A percentile compares a stretch with the other conserved stretches of the same genome.
Conservation (phyloP, 2,797 vertebrate species). For the Acanthurus leucopareius region DNA sequence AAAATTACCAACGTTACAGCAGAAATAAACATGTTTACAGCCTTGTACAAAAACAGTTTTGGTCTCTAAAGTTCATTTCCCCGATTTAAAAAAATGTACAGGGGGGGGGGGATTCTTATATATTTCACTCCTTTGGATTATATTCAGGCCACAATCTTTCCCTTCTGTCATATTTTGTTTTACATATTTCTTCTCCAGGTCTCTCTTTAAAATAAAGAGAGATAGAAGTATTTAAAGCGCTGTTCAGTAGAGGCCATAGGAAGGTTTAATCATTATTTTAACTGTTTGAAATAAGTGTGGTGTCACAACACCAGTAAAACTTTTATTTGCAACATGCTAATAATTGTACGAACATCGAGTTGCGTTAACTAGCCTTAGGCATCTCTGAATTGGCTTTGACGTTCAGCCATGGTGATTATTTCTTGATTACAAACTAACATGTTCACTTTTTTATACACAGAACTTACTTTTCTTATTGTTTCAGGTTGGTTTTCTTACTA, state of each 20-base stretch:
- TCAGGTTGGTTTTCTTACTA: background rate
- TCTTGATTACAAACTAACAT: background rate
- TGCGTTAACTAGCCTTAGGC: background rate
- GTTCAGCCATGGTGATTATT: background rate
- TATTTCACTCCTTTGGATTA: too few relatives aligned
- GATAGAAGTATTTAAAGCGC: too few relatives aligned
- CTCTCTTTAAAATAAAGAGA: too few relatives aligned
- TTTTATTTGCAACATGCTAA: slow-evolving; percentile 28
- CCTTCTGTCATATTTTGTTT: background rate
- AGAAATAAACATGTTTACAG: too few relatives aligned
- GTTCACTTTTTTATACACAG: slow-evolving; percentile 12
- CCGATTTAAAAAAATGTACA: too few relatives aligned
- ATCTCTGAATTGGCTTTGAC: background rate
- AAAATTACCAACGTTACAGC: too few relatives aligned
- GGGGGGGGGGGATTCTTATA: too few relatives aligned
- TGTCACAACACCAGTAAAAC: slow-evolving; percentile 19
- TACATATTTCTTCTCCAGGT: background rate
- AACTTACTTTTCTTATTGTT: background rate
- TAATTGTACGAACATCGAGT: background rate
- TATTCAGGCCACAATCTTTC: background rate
- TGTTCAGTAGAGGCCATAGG: too few relatives aligned
- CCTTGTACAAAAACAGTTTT: too few relatives aligned
- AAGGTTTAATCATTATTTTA: background rate
- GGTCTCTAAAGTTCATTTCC: too few relatives aligned
- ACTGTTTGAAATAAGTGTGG: background rate